Conservation (phyloP, 2,888 invertebrate genomes). For the Rhyacophila evoluta region DNA sequence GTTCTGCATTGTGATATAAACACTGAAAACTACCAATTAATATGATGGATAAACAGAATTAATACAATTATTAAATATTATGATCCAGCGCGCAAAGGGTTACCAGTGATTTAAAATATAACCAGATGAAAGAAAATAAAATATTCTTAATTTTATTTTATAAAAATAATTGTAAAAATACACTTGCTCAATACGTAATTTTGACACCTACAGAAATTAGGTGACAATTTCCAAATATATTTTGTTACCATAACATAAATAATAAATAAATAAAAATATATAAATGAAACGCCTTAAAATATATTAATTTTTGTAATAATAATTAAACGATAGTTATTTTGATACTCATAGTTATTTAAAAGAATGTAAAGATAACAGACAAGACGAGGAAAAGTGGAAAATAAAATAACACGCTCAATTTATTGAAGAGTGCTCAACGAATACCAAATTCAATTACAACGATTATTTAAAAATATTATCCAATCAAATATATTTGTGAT, state of each 20-base stretch:
- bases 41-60: background rate
- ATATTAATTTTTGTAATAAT: constrained; percentile 24
- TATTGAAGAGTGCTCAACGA: background rate
- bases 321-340: constrained; percentile 31
- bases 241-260: constrained; percentile 49
- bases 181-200: constrained; percentile 28
- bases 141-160: background rate
- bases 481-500: background rate
- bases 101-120: constrained; percentile 27
- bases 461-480: constrained; percentile 11
- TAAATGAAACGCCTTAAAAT: constrained; percentile 45
- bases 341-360: constrained; percentile 28
- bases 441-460: constrained; percentile 38
- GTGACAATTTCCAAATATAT: constrained; percentile 30
- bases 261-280: constrained; percentile 35
- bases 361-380: background rate
- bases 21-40: background rate
- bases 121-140: constrained; percentile 25
- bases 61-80: background rate
- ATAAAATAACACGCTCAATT: constrained; percentile 3
- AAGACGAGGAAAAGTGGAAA: background rate
- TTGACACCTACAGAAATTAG: background rate
- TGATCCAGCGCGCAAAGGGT: background rate
- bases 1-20: background rate
- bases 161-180: constrained; percentile 8